Evolutionary conservation across 2,888 invertebrate species (phyloP).

Genomic region (Thera obeliscata): DNA sequence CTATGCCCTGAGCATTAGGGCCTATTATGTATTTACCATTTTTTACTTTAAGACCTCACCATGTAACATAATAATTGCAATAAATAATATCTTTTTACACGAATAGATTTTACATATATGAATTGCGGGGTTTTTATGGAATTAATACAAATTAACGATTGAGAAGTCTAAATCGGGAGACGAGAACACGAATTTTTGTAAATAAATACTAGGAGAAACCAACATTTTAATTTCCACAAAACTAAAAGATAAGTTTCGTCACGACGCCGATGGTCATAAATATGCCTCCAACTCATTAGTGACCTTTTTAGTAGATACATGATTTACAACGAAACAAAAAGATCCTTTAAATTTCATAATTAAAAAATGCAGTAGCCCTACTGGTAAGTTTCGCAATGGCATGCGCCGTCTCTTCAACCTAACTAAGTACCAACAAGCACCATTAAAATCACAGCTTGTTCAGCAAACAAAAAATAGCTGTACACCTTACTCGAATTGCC

Average conservation of each 20-base stretch:
- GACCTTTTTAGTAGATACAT: conserved; percentile 23
- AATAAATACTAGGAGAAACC: too few species aligned
- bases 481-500: conserved; percentile 1
- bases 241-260: conserved; percentile 18
- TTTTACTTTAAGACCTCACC: too few species aligned
- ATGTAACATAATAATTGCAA: too few species aligned
- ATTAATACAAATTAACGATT: too few species aligned
- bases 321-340: conserved; percentile 11
- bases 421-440: conserved; percentile 6
- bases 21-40: too few species aligned
- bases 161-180: too few species aligned
- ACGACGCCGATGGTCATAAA: conserved; percentile 33
- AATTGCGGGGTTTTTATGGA: too few species aligned
- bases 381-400: not conserved
- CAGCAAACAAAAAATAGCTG: conserved; percentile 9
- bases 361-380: not conserved
- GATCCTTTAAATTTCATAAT: too few species aligned
- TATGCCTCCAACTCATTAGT: conserved; percentile 34
- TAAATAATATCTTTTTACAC: too few species aligned
- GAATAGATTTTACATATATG: too few species aligned
- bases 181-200: too few species aligned
- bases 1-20: too few species aligned
- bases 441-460: conserved; percentile 16
- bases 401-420: not conserved
- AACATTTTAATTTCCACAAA: not conserved